A percentile compares a stretch with the other conserved stretches of the same genome.
phyloP scores from a whole-genome alignment of 1,140 invertebrate genomes.

The Anoplophora glabripennis region DNA sequence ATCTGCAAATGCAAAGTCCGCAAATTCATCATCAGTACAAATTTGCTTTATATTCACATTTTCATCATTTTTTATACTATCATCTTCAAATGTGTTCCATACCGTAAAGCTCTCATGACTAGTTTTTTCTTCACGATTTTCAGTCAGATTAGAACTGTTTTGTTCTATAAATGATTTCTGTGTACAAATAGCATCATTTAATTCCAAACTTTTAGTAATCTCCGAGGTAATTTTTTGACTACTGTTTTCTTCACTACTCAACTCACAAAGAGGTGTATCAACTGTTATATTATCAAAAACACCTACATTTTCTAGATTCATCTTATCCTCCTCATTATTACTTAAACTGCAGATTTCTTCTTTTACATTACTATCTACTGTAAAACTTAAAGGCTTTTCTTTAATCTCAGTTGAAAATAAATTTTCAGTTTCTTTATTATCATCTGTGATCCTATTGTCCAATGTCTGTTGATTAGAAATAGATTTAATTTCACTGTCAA shows the following conservation, averaged over 20 bases:
- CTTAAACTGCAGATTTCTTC: too few relatives aligned
- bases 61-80: constrained; percentile 1
- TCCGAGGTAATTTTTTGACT: background rate
- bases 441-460: background rate
- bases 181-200: too few relatives aligned
- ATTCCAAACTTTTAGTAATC: too few relatives aligned
- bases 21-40: constrained; percentile 19
- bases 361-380: background rate
- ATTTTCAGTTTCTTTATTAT: too few relatives aligned
- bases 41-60: too few relatives aligned
- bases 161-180: too few relatives aligned
- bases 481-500: background rate
- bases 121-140: background rate
- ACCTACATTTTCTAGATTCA: background rate
- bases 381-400: background rate
- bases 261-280: background rate
- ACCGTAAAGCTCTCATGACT: background rate
- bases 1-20: constrained; percentile 17
- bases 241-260: background rate
- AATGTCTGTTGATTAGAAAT: background rate
- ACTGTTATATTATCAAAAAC: background rate
- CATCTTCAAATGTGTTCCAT: background rate
- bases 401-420: background rate
- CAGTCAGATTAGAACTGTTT: too few relatives aligned
- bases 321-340: too few relatives aligned